Conservation (phyloP, 2,888 invertebrate species). For the Leucania comma region DNA sequence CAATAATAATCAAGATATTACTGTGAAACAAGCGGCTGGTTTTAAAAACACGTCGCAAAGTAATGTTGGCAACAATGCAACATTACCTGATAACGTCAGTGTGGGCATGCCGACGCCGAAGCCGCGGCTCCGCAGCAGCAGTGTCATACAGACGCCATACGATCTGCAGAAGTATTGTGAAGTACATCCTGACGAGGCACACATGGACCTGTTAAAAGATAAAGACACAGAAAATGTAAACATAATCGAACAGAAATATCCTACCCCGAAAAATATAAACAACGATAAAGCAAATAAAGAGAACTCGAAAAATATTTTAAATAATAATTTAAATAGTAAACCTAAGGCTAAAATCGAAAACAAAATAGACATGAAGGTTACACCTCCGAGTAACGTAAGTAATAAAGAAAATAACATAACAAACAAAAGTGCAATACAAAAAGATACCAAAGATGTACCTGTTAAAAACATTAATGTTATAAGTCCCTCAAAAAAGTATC, state of each 20-base stretch:
- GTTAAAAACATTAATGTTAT: slow-evolving; percentile 84
- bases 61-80: slow-evolving; percentile 79
- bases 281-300: slow-evolving; percentile 75
- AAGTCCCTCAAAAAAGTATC: slow-evolving; percentile 89
- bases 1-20: slow-evolving; percentile 86
- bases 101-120: slow-evolving; percentile 80
- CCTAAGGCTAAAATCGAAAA: slow-evolving; percentile 68
- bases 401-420: slow-evolving; percentile 78
- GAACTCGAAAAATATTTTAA: slow-evolving; percentile 71
- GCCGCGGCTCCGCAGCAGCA: slow-evolving; percentile 86
- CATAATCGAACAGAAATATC: slow-evolving; percentile 77
- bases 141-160: slow-evolving; percentile 89
- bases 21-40: slow-evolving; percentile 85
- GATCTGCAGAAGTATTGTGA: slow-evolving; percentile 89
- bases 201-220: slow-evolving; percentile 84
- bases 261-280: slow-evolving; percentile 79
- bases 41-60: slow-evolving; percentile 81
- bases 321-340: slow-evolving; percentile 67
- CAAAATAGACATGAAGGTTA: slow-evolving; percentile 73
- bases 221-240: slow-evolving; percentile 74
- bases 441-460: slow-evolving; percentile 87
- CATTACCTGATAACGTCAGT: slow-evolving; percentile 68
- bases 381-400: slow-evolving; percentile 74
- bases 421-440: slow-evolving; percentile 86
- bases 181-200: slow-evolving; percentile 87